These are phyloP conservation scores for Drosophila rhopaloa DNA, from an alignment of 1,140 invertebrate genomes.

Conservation along the genomic window DNA sequence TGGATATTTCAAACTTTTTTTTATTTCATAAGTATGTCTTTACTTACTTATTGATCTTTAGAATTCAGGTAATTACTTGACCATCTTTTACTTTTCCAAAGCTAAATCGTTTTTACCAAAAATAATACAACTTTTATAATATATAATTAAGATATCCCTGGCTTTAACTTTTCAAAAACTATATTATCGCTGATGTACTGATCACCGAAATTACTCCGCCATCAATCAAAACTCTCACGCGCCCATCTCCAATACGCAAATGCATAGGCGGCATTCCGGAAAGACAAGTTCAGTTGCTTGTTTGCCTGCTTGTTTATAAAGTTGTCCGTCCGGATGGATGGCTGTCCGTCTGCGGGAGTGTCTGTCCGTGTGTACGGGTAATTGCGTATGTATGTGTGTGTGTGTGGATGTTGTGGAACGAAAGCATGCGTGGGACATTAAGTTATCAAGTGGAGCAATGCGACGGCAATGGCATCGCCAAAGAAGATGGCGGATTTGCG, in stretches of 20 bases:
- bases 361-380: constrained; percentile 24
- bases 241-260: constrained; percentile 19
- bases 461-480: constrained; percentile 36
- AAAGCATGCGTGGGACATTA: constrained; percentile 73
- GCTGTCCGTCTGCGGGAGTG: constrained; percentile 10
- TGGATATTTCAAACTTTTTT: too few relatives aligned
- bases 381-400: constrained; percentile 20
- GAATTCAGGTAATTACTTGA: too few relatives aligned
- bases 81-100: too few relatives aligned
- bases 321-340: constrained; percentile 19
- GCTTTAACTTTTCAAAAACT: not conserved
- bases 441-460: constrained; percentile 66
- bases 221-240: constrained; percentile 7
- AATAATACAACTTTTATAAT: not conserved
- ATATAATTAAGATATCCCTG: not conserved
- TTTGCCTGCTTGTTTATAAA: constrained; percentile 45
- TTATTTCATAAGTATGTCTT: too few relatives aligned
- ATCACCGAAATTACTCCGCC: not conserved
- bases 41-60: too few relatives aligned
- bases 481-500: constrained; percentile 57
- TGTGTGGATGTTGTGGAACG: constrained; percentile 37
- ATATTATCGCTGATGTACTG: not conserved
- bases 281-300: constrained; percentile 34
- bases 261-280: constrained; percentile 33
- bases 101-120: too few relatives aligned